Evolutionary conservation across 2,797 vertebrate species (phyloP).

Genomic region (Hozukius guyotensis): DNA sequence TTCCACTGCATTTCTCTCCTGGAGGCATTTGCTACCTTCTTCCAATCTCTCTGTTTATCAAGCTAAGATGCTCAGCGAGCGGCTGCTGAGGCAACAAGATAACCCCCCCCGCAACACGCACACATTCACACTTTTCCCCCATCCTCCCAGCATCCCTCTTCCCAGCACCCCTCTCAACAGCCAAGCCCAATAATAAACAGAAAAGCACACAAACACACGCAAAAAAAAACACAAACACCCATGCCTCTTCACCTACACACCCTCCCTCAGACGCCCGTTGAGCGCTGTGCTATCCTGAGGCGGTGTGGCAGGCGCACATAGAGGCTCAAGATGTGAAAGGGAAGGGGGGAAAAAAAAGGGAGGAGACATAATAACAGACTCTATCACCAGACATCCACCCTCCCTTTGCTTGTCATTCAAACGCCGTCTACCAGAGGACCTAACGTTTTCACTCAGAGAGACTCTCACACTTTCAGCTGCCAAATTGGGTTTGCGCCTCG

Average conservation of each 20-base stretch:
- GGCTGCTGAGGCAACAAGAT: conserved; percentile 76
- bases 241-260: conserved; percentile 41
- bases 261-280: conserved; percentile 31
- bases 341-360: conserved; percentile 33
- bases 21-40: conserved; percentile 68
- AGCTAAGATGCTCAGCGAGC: conserved; percentile 62
- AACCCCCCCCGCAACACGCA: conserved; percentile 18
- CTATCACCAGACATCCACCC: conserved; percentile 61
- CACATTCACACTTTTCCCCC: background rate
- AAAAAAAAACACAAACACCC: conserved; percentile 18
- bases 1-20: conserved; percentile 67
- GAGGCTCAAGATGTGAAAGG: conserved; percentile 55
- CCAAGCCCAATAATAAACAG: conserved; percentile 37
- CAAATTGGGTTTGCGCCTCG: conserved; percentile 61
- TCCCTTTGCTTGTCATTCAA: conserved; percentile 71
- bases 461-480: conserved; percentile 59
- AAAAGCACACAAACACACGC: conserved; percentile 17
- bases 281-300: conserved; percentile 53
- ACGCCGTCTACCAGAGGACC: conserved; percentile 53
- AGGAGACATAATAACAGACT: conserved; percentile 59
- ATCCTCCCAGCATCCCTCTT: conserved; percentile 11
- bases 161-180: conserved; percentile 34
- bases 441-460: conserved; percentile 40
- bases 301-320: conserved; percentile 27
- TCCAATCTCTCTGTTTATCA: conserved; percentile 73